Evolutionary conservation across 1,140 invertebrate species (phyloP), one percentile per base, ranked within the genome.

Genomic region (Campoletis sonorensis): DNA sequence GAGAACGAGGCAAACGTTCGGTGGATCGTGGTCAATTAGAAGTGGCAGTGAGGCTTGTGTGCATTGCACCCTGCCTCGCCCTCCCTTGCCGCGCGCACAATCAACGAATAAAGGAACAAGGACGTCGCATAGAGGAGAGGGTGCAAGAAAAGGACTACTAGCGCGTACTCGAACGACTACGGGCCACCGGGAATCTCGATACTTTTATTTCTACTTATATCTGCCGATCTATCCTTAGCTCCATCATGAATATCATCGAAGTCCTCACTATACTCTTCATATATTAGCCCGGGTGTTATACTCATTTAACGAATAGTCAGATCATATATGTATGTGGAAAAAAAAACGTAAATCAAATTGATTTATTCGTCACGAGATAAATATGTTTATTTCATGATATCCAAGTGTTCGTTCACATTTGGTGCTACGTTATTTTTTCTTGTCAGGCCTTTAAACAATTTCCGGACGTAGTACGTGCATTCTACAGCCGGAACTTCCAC

Each of bases 11-110:
- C 79, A 37, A 79, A 81, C 84, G 87, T 85, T 89, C 84, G 87
- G 27, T 86, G 86, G 86, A 89, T 91, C 90, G 90, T 91, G 90
- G 88, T 90, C 90, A 91, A 91, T 91, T 91, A 91, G 87, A 90
- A 83, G 86, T 85, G 83, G 85, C 78, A 45, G 26, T 40, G 75
- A 61, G 51, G 54, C 40, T 77, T 64, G 75, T 77, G 75, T 77
- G 16, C 75, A 21, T 54, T 40, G 75, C 18, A 26, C 26, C 49
- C 45, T 49, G 51, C 54, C 27, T 37, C 30, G 21, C 51, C 30
- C 67, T 33, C 51, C 64, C 67, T 33, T n/a, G 15, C 30, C 27
- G 1, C 26, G 13, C 26, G 27, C 8, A 33, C 67, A 33, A 64
- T 23, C 45, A 27, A 51, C 23, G 13, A 54, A 7, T 49, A 26